Conservation (phyloP, 2,888 invertebrate genomes). For the Drosophila mercatorum region DNA sequence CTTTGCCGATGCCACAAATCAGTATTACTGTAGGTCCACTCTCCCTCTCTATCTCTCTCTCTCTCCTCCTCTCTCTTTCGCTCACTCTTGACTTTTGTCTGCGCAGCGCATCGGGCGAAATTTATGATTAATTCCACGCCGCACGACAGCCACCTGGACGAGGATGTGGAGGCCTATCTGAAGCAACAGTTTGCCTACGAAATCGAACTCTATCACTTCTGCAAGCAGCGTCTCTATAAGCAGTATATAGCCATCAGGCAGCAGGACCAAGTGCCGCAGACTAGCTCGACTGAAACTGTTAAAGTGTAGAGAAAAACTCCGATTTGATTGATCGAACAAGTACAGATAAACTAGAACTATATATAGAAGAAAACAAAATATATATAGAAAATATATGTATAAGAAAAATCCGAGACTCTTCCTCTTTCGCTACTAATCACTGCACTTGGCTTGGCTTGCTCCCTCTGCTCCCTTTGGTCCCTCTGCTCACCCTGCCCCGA, state of each 20-base stretch:
- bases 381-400: no score
- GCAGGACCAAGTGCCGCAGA: slow-evolving; percentile 10
- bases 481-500: slow-evolving; percentile 6
- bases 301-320: no score
- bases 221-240: slow-evolving; percentile 80
- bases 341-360: neutral
- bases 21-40: slow-evolving; percentile 87
- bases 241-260: slow-evolving; percentile 79
- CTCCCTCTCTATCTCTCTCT: neutral
- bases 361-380: no score
- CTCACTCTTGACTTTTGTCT: neutral
- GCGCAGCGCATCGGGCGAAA: slow-evolving; percentile 37
- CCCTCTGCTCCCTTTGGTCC: slow-evolving; percentile 4
- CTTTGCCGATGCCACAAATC: slow-evolving; percentile 89
- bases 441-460: slow-evolving; percentile 34
- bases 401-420: slow-evolving; percentile 28
- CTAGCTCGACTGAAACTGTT: neutral
- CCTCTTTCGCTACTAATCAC: slow-evolving; percentile 61
- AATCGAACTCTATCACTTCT: slow-evolving; percentile 85
- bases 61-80: neutral
- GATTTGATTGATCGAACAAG: slow-evolving; percentile 14
- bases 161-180: slow-evolving; percentile 91
- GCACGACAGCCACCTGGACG: slow-evolving; percentile 67
- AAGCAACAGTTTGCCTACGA: slow-evolving; percentile 93
- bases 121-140: slow-evolving; percentile 67